Conservation (phyloP, 2,113 vertebrate genomes). For the Poeciliopsis occidentalis region DNA sequence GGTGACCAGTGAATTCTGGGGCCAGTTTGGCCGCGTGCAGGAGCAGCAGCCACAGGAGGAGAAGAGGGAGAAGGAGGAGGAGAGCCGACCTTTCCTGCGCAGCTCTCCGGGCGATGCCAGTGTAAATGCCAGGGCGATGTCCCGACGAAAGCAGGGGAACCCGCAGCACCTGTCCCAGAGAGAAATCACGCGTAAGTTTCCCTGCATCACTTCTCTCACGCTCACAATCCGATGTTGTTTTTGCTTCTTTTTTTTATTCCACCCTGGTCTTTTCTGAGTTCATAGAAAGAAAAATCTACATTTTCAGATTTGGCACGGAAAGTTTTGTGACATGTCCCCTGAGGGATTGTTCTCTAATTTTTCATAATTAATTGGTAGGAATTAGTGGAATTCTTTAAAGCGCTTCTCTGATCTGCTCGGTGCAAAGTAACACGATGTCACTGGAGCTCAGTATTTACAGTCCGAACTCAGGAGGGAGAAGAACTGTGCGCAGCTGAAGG, state of each 20-base stretch:
- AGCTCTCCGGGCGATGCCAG: slow-evolving; percentile 96
- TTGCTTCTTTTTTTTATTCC: not conserved
- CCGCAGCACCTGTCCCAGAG: slow-evolving; percentile 99
- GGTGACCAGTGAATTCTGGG: slow-evolving; percentile 43
- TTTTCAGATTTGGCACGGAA: slow-evolving; percentile 27
- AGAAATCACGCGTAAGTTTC: slow-evolving; percentile 92
- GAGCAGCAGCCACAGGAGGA: slow-evolving; percentile 31
- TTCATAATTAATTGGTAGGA: not conserved
- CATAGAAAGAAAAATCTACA: slow-evolving; percentile 3
- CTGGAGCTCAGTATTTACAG: not conserved
- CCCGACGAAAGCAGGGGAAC: slow-evolving; percentile 99
- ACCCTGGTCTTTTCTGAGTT: not conserved
- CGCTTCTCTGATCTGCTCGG: not conserved
- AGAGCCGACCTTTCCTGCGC: slow-evolving; percentile 83
- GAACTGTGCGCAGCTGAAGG: not conserved
- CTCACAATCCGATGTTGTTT: not conserved
- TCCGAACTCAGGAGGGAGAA: not conserved
- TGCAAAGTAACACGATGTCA: slow-evolving; percentile 2
- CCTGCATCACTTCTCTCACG: not conserved
- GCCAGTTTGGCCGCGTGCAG: slow-evolving; percentile 27
- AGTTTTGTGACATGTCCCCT: slow-evolving; percentile 21
- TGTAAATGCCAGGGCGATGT: slow-evolving; percentile 99
- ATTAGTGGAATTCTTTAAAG: not conserved
- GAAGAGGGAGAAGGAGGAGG: slow-evolving; percentile 65
- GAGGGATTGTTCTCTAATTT: not conserved